Evolutionary conservation across 2,113 vertebrate genomes (phyloP), one percentile per base, ranked within the genome.

Genomic region (Bufo bufo): DNA sequence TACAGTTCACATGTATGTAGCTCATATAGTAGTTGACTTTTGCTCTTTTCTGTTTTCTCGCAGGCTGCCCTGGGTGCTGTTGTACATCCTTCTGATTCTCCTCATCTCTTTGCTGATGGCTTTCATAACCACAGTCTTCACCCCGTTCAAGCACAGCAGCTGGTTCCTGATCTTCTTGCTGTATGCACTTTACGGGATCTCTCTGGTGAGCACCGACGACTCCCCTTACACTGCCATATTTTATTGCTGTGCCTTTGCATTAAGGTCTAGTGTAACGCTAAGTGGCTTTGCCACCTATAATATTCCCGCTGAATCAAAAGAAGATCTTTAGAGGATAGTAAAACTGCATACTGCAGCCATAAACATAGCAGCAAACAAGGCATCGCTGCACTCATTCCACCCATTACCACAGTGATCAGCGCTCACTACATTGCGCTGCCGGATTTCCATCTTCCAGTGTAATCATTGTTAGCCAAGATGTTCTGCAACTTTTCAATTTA

Each of bases 41-140:
- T 65, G 61, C 61, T 19, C 61, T 47, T 1, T 2, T n/a, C 61
- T 4, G 45, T 87, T 0, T 54, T 45, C 89, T 90, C 91, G 10
- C 91, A 99, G 98, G 98, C 94, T 99, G 61, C 99, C 98, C 0
- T 99, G 98, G 98, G 98, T 97, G 69, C 96, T 99, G 50, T 94
- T 99, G n/a, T 99, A 99, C 47, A 91, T 96, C 0, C 96, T 92
- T 47, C 93, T 99, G 91, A 97, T 99, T 74, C 97, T 97, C 79
- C 94, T 96, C 85, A 97, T 99, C 95, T 98, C 98, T 77, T 87
- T 99, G 89, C 94, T 99, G 13, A 99, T 99, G 97, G 94, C 98
- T 0, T 83, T 98, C 91, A 98, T 99, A 4, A 96, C 97, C 0
- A 99, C 98, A 0, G 96, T 94, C 88, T 98, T 97, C 0, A 96